Base-by-base conservation (phyloP, 2,113 vertebrate species). In the Carassius gibelio region DNA sequence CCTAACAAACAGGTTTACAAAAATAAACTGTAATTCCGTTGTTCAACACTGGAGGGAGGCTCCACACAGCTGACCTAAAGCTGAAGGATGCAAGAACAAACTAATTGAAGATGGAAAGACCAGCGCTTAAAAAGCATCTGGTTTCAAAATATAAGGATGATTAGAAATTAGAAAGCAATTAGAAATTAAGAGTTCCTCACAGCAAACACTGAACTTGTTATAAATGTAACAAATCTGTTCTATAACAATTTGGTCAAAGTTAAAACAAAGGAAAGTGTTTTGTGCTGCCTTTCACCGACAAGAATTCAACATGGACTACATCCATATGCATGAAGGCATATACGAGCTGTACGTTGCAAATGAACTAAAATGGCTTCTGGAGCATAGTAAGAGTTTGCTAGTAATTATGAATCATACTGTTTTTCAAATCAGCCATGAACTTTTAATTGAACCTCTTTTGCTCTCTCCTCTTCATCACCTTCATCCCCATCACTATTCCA, bases 31-130 rank as follows among this genome's bases (percentile, higher is more conserved):
- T 66, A 81, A 66, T 81, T 8, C 78, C 38, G 5, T 14, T 15
- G 4, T 66, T 50, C n/a, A 81, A 66, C 78, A 81, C 78, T 66
- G 38, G 78, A 81, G 78, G 78, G 78, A 66, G 59, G n/a, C 61
- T 66, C 15, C 38, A 50, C 59, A 81, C 78, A 81, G 45, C 61
- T 30, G 2, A 36, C 10, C 50, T 38, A 4, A 55, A 77, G 2
- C 26, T 55, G 19, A 19, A 34, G 17, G 36, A 21, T 9, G 26
- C 52, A 57, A 36, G 26, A 59, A 59, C 75, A 75, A 45, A 59
- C 50, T 5, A 26, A 62, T 2, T 23, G 15, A 36, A 34, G 15
- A 34, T 6, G 2, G 36, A 72, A 19, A n/a, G 38, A 59, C 8
- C 8, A 6, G 8, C 61, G 11, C 5, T 36, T 21, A 11, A 6